Base-by-base conservation (phyloP, 2,113 vertebrate species). In the Peromyscus leucopus region DNA sequence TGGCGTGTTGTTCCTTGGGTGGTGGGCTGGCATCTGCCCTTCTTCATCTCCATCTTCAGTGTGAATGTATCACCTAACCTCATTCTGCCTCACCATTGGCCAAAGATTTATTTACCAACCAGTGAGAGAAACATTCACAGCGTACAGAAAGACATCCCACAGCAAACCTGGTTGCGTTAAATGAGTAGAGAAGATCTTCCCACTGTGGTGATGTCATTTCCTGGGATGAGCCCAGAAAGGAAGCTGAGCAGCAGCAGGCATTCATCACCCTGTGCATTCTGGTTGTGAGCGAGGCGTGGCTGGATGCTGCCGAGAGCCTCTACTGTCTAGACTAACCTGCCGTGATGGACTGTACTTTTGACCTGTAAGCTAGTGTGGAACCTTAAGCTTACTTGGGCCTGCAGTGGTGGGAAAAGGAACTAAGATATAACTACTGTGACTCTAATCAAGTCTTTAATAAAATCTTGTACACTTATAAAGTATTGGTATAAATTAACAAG, bases 401-500 rank as follows among this genome's bases (percentile, higher is more conserved):
- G 51, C 63, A 48, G 63, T 48, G 26, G 1, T 5, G 51, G 42
- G 21, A 48, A 7, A 48, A 36, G 63, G 63, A 69, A 22, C 42
- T 12, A 33, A 48, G 63, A 12, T 33, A 12, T 13, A 24, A 55
- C 55, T 13, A 55, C 55, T 55, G 55, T 55, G 55, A 55, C 55
- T 55, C 55, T 96, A 79, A 26, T n/a, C 39, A 67, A 6, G 87
- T 6, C 61, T 93, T 94, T 93, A 83, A 67, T 93, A 95, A 95
- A 94, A 10, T 5, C 28, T 87, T 48, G 6, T 51, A 31, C 90
- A 28, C 19, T 76, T 79, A 21, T 90, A 92, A 86, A 89, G 21
- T 74, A 76, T 78, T 87, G 85, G 28, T 19, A 46, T 89, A 90
- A 71, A 79, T 69, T 83, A 78, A 33, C 8, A 19, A 91, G 31